Conservation (phyloP, 2,888 invertebrate genomes). For the Tetragonisca angustula region DNA sequence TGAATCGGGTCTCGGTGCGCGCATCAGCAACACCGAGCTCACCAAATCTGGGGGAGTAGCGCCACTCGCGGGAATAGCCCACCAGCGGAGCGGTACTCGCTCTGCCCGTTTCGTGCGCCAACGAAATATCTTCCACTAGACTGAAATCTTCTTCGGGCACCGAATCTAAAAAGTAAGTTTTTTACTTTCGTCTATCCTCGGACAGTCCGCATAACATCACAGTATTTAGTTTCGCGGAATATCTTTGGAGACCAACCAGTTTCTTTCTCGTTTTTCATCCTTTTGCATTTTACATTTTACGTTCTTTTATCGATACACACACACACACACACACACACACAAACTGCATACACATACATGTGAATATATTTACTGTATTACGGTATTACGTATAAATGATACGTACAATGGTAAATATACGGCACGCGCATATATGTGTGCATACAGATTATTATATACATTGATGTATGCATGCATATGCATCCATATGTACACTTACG, state of each 20-base stretch:
- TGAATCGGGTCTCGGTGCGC: conserved; percentile 51
- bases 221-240: conserved; percentile 1
- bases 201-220: not conserved
- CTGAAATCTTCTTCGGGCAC: conserved; percentile 81
- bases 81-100: conserved; percentile 76
- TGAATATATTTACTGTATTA: conserved; percentile 23
- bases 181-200: conserved; percentile 1
- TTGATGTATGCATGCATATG: not conserved
- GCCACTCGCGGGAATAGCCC: conserved; percentile 82
- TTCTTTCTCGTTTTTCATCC: conserved; percentile 31
- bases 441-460: not conserved
- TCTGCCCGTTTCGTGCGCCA: conserved; percentile 81
- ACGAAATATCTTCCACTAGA: conserved; percentile 82
- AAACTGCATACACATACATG: not conserved
- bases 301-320: conserved; percentile 40
- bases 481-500: not conserved
- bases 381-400: conserved; percentile 18
- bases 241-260: not conserved
- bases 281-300: conserved; percentile 54
- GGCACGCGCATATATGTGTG: not conserved
- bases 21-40: conserved; percentile 52
- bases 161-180: conserved; percentile 80
- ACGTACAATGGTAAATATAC: conserved; percentile 11
- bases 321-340: not conserved
- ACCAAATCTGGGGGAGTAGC: conserved; percentile 78